These are phyloP conservation scores for Watsonalla binaria DNA, from an alignment of 2,888 invertebrate species.

Conservation along the genomic window DNA sequence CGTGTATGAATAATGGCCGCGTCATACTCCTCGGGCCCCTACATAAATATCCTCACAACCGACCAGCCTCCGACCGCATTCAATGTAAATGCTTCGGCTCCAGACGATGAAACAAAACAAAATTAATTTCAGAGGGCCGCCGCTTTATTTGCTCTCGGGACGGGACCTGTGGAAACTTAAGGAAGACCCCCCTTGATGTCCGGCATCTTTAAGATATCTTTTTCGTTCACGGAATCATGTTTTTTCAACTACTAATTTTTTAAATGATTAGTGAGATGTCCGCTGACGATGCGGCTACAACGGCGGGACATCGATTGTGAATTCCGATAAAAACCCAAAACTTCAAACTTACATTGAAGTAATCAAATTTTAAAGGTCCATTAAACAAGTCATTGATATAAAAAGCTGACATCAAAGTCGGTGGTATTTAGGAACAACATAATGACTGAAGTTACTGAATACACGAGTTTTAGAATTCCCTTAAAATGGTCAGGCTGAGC, in stretches of 20 bases:
- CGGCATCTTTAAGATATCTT: slow-evolving; percentile 58
- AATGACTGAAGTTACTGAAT: slow-evolving; percentile 23
- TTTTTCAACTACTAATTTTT: slow-evolving; percentile 50
- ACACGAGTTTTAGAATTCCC: slow-evolving; percentile 33
- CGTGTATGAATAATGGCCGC: slow-evolving; percentile 74
- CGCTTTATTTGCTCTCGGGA: slow-evolving; percentile 64
- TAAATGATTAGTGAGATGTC: slow-evolving; percentile 60
- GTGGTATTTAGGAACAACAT: slow-evolving; percentile 16
- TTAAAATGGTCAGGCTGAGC: slow-evolving; percentile 36
- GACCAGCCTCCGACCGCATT: slow-evolving; percentile 73
- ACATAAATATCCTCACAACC: slow-evolving; percentile 74
- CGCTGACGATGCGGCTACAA: slow-evolving; percentile 31
- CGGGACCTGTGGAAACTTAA: slow-evolving; percentile 45
- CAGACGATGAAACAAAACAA: slow-evolving; percentile 76
- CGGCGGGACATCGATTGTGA: slow-evolving; percentile 50
- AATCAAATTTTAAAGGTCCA: slow-evolving; percentile 27
- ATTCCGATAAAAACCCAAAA: slow-evolving; percentile 45
- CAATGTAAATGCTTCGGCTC: slow-evolving; percentile 74
- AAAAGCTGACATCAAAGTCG: slow-evolving; percentile 6
- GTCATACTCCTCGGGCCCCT: slow-evolving; percentile 70
- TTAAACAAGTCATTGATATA: slow-evolving; percentile 16
- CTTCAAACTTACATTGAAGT: slow-evolving; percentile 21
- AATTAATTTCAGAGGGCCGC: slow-evolving; percentile 75
- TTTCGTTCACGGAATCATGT: slow-evolving; percentile 50
- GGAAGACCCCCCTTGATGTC: slow-evolving; percentile 70